Conservation (phyloP, 2,888 invertebrate species). For the Leptarthrus brevirostris region DNA sequence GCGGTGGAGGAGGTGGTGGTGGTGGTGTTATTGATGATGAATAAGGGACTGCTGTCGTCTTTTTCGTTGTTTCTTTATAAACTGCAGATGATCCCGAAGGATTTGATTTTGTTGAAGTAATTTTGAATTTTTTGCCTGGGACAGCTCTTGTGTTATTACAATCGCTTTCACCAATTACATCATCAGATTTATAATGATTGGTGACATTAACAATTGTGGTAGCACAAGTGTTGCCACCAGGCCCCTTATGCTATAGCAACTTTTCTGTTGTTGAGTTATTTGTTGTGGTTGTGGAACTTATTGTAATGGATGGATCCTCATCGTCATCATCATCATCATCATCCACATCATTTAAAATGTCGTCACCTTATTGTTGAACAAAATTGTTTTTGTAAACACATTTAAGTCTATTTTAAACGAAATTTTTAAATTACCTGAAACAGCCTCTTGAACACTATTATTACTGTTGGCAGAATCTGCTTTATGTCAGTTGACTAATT, state of each 20-base stretch:
- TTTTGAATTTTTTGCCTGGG: slow-evolving; percentile 51
- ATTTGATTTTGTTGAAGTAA: slow-evolving; percentile 3
- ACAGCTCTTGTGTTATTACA: slow-evolving; percentile 42
- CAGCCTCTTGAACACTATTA: slow-evolving; percentile 55
- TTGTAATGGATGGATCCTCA: slow-evolving; percentile 53
- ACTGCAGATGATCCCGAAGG: slow-evolving; percentile 3
- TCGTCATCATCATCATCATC: slow-evolving; percentile 17
- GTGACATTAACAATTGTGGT: slow-evolving; percentile 33
- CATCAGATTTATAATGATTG: slow-evolving; percentile 17
- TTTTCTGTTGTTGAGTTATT: slow-evolving; percentile 55
- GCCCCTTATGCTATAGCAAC: slow-evolving; percentile 54
- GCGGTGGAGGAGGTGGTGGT: slow-evolving; percentile 45
- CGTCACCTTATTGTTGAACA: slow-evolving; percentile 48
- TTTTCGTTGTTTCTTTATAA: slow-evolving; percentile 12
- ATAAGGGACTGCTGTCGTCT: neutral
- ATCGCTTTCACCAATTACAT: slow-evolving; percentile 21
- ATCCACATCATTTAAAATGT: slow-evolving; percentile 48
- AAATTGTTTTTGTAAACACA: neutral
- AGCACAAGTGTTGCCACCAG: slow-evolving; percentile 34
- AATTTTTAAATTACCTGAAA: slow-evolving; percentile 50
- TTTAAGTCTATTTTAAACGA: neutral
- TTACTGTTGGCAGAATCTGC: slow-evolving; percentile 61
- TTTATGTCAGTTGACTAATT: slow-evolving; percentile 85
- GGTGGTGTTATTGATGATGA: slow-evolving; percentile 18
- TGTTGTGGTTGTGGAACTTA: slow-evolving; percentile 54